These are phyloP conservation scores for Tonatia bakeri DNA, from an alignment of 2,113 vertebrate species.

Conservation along the genomic window DNA sequence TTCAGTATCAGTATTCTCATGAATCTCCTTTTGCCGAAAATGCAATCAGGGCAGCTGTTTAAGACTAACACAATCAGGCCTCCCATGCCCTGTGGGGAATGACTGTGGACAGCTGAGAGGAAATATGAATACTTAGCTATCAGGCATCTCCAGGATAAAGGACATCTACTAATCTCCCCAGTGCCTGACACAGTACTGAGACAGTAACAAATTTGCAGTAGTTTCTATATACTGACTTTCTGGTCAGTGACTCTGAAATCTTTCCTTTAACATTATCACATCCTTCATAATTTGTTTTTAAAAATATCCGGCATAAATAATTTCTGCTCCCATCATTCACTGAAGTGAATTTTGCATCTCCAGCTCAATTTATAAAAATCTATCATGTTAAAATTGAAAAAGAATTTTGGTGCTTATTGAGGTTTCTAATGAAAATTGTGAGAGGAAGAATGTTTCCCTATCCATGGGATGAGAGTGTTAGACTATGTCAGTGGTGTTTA, in stretches of 20 bases:
- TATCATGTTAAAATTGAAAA: slow-evolving; percentile 46
- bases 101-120: slow-evolving; percentile 24
- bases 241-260: slow-evolving; percentile 33
- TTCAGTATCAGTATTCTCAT: slow-evolving; percentile 45
- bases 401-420: slow-evolving; percentile 57
- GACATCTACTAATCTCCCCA: slow-evolving; percentile 33
- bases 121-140: slow-evolving; percentile 30
- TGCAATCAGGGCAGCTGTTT: slow-evolving; percentile 35
- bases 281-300: slow-evolving; percentile 49
- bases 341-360: slow-evolving; percentile 47
- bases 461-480: not conserved
- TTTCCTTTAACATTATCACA: slow-evolving; percentile 39
- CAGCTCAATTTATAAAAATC: slow-evolving; percentile 48
- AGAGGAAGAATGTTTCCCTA: not conserved
- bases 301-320: slow-evolving; percentile 40
- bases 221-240: slow-evolving; percentile 33
- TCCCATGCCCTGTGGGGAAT: slow-evolving; percentile 31
- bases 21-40: slow-evolving; percentile 51
- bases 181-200: not conserved
- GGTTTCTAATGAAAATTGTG: slow-evolving; percentile 30
- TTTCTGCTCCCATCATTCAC: slow-evolving; percentile 43
- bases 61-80: slow-evolving; percentile 29
- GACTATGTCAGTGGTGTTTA: not conserved
- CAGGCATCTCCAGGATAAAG: slow-evolving; percentile 50
- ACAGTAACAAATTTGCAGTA: slow-evolving; percentile 31